phyloP scores from a whole-genome alignment of 2,888 invertebrate genomes.

The Amaurobius ferox region DNA sequence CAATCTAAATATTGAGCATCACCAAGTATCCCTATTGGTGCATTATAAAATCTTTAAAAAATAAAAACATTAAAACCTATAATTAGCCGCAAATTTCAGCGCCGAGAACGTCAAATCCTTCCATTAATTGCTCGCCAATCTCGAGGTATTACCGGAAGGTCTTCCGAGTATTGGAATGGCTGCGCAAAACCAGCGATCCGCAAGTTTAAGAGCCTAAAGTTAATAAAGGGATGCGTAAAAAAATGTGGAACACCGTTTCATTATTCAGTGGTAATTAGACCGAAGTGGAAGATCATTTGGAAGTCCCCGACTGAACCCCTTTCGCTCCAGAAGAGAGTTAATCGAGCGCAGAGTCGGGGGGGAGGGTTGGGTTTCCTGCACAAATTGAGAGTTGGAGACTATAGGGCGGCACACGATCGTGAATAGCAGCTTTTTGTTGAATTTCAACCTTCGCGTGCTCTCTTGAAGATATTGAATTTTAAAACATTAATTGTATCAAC shows the following conservation, averaged over 20 bases:
- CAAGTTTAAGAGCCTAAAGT: slow-evolving; percentile 34
- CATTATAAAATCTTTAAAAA: no score
- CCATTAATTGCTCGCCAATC: not conserved
- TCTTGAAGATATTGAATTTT: no score
- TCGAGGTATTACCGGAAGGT: not conserved
- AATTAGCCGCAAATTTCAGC: no score
- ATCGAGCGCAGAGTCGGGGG: slow-evolving; percentile 34
- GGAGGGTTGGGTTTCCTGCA: not conserved
- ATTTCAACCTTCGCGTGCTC: no score
- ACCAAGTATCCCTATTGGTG: no score
- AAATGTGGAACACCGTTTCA: slow-evolving; percentile 66
- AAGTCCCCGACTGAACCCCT: slow-evolving; percentile 29
- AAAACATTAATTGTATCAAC: no score
- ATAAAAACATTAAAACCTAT: no score
- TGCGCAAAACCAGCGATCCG: slow-evolving; percentile 5
- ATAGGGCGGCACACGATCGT: no score
- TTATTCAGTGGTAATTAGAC: slow-evolving; percentile 71
- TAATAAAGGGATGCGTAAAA: slow-evolving; percentile 3
- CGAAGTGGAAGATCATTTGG: slow-evolving; percentile 54
- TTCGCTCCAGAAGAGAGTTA: slow-evolving; percentile 60
- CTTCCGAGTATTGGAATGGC: not conserved
- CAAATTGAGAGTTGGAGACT: not conserved
- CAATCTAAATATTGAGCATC: no score
- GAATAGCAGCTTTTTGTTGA: no score
- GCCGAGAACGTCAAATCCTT: not conserved